Base-by-base conservation (phyloP, 2,888 invertebrate species). In the Argyresthia goedartella region DNA sequence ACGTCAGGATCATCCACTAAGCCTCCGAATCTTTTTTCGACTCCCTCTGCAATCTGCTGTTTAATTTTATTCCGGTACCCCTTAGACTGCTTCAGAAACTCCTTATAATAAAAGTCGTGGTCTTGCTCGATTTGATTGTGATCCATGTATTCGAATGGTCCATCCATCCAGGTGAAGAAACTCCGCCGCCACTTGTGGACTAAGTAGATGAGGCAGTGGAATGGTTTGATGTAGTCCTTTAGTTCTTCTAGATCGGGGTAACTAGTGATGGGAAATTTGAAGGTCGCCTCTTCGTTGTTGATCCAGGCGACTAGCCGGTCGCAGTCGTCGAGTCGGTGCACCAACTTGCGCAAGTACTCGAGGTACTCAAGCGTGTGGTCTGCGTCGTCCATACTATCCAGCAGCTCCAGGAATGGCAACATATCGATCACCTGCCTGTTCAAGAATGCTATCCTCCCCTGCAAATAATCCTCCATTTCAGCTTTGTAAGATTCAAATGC, bases 121-220 rank as follows among this genome's bases (percentile, higher is more conserved):
- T 92, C 92, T 53, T 81, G 82, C 73, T 97, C 97, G 52, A 97
- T 93, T 60, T 89, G 86, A 52, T 90, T 87, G 6, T 93, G 91
- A 63, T 94, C 91, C 57, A 97, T 84, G 67, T 95, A 95, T 70
- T 95, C 93, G 75, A 98, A 98, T 1, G 94, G 92, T 0, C 98
- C 98, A 72, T 97, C 95, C 89, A 96, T 91, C 95, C 97, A 98
- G 8, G 95, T 93, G 61, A 91, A 92, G 65, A 92, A 92, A 62
- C 93, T 92, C 50, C 94, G 89, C 70, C 92, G 91, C 94, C 97
- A 96, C 66, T 89, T 66, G 60, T 84, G 81, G 25, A 79, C 80
- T 47, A 85, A 85, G 77, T 92, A 93, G 59, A 97, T 81, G 3
- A 95, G 78, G 42, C 78, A 87, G 52, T 93, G 89, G 71, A 93